These are phyloP conservation scores for Cardinalis cardinalis DNA, from an alignment of 2,113 vertebrate genomes.

Conservation along the genomic window DNA sequence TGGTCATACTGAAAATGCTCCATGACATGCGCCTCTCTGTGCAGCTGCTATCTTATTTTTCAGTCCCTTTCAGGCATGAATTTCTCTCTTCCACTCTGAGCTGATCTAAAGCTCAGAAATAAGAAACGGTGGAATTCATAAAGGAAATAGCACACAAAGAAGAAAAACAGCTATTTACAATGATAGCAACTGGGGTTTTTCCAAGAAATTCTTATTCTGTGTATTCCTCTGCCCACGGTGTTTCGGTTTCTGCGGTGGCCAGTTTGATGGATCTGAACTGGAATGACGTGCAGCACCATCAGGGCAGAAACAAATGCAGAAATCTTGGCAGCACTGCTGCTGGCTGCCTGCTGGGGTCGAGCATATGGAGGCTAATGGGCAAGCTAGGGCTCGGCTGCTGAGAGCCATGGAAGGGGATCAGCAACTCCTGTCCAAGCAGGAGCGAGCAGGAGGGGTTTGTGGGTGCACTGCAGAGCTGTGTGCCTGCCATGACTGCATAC, in stretches of 20 bases:
- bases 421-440: neutral
- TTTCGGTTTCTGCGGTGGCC: neutral
- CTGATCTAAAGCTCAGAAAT: neutral
- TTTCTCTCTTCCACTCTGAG: neutral
- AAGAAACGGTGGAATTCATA: neutral
- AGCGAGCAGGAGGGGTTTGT: neutral
- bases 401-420: neutral
- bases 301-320: neutral
- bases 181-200: neutral
- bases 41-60: neutral
- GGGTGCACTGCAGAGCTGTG: accelerated
- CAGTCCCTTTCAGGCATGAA: neutral
- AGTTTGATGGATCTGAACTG: neutral
- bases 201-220: conserved; percentile 21
- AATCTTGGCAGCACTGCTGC: neutral
- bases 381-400: neutral
- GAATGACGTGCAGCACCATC: neutral
- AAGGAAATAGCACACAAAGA: neutral
- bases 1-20: neutral
- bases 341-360: neutral
- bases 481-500: accelerated
- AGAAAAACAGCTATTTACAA: conserved; percentile 41
- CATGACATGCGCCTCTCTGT: neutral
- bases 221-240: neutral
- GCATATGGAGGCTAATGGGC: neutral